Evolutionary conservation across 2,113 vertebrate genomes (phyloP).

Genomic region (Nanorana parkeri): DNA sequence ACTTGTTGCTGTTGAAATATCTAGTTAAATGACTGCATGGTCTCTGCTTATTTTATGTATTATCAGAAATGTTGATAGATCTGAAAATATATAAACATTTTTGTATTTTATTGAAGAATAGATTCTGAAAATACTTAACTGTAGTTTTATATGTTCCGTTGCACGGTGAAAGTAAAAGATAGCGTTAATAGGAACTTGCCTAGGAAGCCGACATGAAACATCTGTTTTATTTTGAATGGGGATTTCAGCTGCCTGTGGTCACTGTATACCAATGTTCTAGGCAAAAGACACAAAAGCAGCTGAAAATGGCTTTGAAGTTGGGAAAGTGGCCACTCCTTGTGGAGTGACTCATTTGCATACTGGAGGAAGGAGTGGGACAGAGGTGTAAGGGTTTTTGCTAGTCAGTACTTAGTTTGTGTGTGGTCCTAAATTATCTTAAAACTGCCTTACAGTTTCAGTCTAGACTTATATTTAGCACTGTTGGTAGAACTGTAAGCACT

Average conservation of each 20-base stretch:
- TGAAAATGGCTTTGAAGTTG: conserved; percentile 17
- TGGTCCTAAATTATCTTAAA: conserved; percentile 26
- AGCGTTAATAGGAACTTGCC: too few species aligned
- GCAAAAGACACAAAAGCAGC: conserved; percentile 3
- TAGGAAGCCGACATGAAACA: too few species aligned
- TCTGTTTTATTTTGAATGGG: background rate
- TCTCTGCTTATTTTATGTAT: too few species aligned
- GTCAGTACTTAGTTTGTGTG: conserved; percentile 12
- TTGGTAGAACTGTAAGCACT: conserved; percentile 13
- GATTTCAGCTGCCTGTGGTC: conserved; percentile 20
- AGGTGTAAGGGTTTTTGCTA: conserved; percentile 11
- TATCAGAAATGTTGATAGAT: too few species aligned
- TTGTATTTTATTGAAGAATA: too few species aligned
- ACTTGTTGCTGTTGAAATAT: too few species aligned
- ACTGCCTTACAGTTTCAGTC: background rate
- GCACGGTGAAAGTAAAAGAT: too few species aligned
- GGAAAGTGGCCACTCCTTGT: background rate
- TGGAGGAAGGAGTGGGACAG: conserved; percentile 14
- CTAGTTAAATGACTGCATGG: too few species aligned
- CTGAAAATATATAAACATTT: too few species aligned
- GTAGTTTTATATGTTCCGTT: too few species aligned
- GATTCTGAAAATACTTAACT: too few species aligned
- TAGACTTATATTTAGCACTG: conserved; percentile 3
- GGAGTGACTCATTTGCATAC: conserved; percentile 13
- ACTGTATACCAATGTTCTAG: background rate